phyloP scores from a whole-genome alignment of 2,888 invertebrate genomes.

The Tiphia femorata region DNA sequence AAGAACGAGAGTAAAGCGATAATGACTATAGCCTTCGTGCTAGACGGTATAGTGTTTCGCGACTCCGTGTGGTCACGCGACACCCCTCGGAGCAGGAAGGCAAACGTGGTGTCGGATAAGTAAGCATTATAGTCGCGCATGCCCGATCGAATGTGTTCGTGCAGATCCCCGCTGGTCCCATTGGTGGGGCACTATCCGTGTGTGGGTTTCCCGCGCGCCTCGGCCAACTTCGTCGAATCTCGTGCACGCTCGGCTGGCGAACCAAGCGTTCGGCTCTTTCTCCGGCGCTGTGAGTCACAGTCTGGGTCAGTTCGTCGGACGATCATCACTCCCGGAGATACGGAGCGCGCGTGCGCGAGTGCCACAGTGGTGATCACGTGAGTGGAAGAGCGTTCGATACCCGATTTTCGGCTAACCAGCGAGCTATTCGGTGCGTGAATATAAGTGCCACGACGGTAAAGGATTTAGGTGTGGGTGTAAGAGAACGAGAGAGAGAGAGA shows the following conservation, averaged over 20 bases:
- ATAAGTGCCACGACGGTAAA: neutral
- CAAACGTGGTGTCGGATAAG: constrained; percentile 23
- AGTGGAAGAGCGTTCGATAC: constrained; percentile 36
- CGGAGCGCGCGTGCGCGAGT: constrained; percentile 38
- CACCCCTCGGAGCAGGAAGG: constrained; percentile 41
- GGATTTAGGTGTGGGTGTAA: neutral
- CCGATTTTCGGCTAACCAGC: neutral
- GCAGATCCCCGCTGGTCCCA: constrained; percentile 1
- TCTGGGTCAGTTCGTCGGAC: constrained; percentile 47
- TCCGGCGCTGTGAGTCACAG: constrained; percentile 43
- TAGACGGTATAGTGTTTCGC: constrained; percentile 45
- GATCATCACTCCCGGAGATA: constrained; percentile 39
- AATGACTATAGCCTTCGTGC: constrained; percentile 44
- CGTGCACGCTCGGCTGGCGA: constrained; percentile 12
- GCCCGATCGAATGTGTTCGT: constrained; percentile 26
- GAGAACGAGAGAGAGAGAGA: constrained; percentile 1
- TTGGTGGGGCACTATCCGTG: neutral
- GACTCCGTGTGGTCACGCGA: constrained; percentile 47
- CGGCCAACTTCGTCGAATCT: neutral
- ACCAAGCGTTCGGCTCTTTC: constrained; percentile 17
- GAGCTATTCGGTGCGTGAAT: neutral
- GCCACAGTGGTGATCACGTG: constrained; percentile 41
- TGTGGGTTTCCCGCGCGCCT: neutral
- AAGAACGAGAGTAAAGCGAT: constrained; percentile 36
- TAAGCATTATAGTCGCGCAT: too few relatives aligned